phyloP scores from a whole-genome alignment of 1,140 invertebrate genomes.

The Chrysomallon squamiferum region DNA sequence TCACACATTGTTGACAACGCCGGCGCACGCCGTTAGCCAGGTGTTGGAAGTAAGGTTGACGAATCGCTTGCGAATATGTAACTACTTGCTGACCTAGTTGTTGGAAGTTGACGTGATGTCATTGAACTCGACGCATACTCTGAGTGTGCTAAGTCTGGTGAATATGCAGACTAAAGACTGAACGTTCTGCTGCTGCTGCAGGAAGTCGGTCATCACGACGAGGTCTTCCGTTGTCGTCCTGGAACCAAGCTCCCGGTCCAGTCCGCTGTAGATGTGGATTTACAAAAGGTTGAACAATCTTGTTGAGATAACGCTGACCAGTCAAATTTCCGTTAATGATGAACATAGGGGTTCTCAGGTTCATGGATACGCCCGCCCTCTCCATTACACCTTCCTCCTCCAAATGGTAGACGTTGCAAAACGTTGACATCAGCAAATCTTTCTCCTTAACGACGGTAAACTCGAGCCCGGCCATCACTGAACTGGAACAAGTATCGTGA shows the following conservation, averaged over 20 bases:
- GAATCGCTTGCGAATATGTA: constrained; percentile 1
- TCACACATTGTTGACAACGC: background rate
- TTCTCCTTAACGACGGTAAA: background rate
- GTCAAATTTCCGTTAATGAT: background rate
- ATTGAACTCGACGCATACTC: constrained; percentile 14
- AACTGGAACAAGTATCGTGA: background rate
- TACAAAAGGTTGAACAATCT: too few species aligned
- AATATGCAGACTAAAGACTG: constrained; percentile 27
- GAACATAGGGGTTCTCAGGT: constrained; percentile 1
- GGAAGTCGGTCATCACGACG: background rate
- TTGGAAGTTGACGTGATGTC: background rate
- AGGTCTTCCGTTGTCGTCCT: too few species aligned
- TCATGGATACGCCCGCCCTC: constrained; percentile 2
- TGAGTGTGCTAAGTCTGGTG: constrained; percentile 38
- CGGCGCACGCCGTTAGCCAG: background rate
- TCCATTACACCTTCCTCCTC: too few species aligned
- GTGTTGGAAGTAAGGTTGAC: background rate
- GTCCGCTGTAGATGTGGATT: too few species aligned
- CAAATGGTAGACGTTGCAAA: too few species aligned
- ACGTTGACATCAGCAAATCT: background rate
- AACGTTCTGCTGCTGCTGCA: constrained; percentile 18
- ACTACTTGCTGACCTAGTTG: background rate
- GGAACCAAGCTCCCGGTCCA: too few species aligned
- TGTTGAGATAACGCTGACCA: background rate
- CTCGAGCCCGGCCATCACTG: background rate